These are phyloP conservation scores for Meriones unguiculatus DNA, from an alignment of 2,113 vertebrate genomes.

Conservation along the genomic window DNA sequence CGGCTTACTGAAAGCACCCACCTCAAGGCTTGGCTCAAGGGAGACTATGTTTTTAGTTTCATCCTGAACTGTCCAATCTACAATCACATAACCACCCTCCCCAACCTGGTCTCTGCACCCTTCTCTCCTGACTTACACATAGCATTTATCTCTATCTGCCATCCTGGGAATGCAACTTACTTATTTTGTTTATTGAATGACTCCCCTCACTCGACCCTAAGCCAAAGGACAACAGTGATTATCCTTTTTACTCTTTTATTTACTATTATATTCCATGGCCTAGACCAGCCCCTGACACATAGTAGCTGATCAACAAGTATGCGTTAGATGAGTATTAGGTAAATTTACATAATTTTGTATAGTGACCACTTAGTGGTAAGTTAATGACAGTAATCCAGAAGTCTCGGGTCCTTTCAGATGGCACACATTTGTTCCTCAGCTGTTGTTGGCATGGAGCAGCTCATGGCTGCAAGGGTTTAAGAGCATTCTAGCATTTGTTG, in stretches of 20 bases:
- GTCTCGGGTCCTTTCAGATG: background rate
- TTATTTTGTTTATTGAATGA: background rate
- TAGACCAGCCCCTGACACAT: background rate
- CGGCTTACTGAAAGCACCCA: background rate
- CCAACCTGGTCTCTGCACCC: background rate
- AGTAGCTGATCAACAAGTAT: background rate
- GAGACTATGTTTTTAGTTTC: background rate
- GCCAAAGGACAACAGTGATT: background rate
- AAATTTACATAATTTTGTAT: background rate
- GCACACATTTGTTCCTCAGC: background rate
- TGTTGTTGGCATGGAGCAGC: background rate
- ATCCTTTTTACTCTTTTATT: slow-evolving; percentile 10
- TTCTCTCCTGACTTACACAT: background rate
- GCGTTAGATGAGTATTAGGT: background rate
- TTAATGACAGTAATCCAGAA: background rate
- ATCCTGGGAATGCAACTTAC: background rate
- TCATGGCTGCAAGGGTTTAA: background rate
- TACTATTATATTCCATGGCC: background rate
- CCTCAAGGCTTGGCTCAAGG: background rate
- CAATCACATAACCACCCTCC: background rate
- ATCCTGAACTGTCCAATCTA: background rate
- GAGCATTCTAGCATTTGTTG: background rate
- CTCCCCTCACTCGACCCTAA: background rate
- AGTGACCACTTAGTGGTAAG: background rate
- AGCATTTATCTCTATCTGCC: background rate